Evolutionary conservation across 1,140 invertebrate genomes (phyloP).

Genomic region (Micrasema longulum): DNA sequence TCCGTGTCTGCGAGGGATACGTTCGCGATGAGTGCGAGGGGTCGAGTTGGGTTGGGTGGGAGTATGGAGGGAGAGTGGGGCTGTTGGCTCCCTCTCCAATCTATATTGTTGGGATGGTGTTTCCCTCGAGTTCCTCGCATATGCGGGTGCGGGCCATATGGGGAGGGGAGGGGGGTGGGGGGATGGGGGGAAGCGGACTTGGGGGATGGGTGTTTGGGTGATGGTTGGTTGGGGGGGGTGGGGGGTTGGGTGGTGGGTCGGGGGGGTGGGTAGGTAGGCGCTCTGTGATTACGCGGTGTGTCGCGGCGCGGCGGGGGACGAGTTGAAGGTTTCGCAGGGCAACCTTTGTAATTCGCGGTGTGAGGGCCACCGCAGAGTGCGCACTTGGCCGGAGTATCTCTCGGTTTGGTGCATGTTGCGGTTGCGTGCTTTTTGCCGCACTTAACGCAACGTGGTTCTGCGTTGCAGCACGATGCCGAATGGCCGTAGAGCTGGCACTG

Average conservation of each 20-base stretch:
- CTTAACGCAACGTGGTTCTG: neutral
- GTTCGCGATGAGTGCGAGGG: too few species aligned
- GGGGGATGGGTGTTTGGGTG: neutral
- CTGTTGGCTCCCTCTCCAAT: too few species aligned
- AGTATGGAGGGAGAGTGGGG: too few species aligned
- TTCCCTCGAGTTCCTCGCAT: neutral
- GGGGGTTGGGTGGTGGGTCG: neutral
- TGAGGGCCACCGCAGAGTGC: constrained; percentile 5
- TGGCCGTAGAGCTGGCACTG: constrained; percentile 17
- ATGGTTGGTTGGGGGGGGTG: neutral
- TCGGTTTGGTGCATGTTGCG: neutral
- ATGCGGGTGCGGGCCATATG: neutral
- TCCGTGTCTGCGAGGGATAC: too few species aligned
- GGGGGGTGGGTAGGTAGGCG: too few species aligned
- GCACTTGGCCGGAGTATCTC: constrained; percentile 1
- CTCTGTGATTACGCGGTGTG: neutral
- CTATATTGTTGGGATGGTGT: neutral
- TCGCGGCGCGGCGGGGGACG: neutral
- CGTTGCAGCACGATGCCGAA: neutral
- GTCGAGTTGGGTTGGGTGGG: too few species aligned
- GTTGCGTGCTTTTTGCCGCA: neutral
- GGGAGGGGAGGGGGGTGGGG: neutral
- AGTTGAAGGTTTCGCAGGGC: neutral
- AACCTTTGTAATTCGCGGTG: constrained; percentile 13
- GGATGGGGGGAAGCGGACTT: neutral